Conservation (phyloP, 2,888 invertebrate species). For the Unio pictorum region DNA sequence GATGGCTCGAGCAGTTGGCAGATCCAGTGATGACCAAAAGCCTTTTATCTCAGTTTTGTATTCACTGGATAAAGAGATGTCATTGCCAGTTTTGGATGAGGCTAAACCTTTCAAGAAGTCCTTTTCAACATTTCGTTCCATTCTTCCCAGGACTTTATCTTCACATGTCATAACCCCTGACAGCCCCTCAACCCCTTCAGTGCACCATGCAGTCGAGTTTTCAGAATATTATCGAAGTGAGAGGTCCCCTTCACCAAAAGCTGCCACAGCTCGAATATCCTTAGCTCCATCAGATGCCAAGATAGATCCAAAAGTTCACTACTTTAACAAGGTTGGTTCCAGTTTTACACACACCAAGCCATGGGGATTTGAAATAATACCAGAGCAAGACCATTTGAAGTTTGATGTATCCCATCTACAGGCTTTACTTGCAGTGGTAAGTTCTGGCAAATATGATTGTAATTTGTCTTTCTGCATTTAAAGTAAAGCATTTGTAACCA, state of each 20-base stretch:
- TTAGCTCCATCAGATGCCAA: conserved; percentile 27
- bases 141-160: conserved; percentile 92
- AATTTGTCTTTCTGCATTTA: no score
- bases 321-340: conserved; percentile 93
- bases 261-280: conserved; percentile 6
- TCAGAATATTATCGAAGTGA: conserved; percentile 27
- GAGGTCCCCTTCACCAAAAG: conserved; percentile 46
- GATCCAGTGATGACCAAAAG: conserved; percentile 82
- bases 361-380: conserved; percentile 65
- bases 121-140: conserved; percentile 79
- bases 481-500: no score
- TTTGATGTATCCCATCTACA: conserved; percentile 67
- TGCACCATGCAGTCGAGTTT: conserved; percentile 19
- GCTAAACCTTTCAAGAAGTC: conserved; percentile 69
- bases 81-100: conserved; percentile 5
- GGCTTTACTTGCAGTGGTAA: conserved; percentile 67
- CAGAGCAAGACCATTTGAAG: conserved; percentile 60
- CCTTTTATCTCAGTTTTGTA: conserved; percentile 81
- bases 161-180: conserved; percentile 54
- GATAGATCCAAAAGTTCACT: conserved; percentile 84
- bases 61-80: conserved; percentile 25
- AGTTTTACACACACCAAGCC: conserved; percentile 77
- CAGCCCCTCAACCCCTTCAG: conserved; percentile 40
- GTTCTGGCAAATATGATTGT: conserved; percentile 14
- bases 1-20: conserved; percentile 90